Evolutionary conservation across 2,797 vertebrate species (phyloP), one percentile per base, ranked within the genome.

Genomic region (Gallinago stenura): DNA sequence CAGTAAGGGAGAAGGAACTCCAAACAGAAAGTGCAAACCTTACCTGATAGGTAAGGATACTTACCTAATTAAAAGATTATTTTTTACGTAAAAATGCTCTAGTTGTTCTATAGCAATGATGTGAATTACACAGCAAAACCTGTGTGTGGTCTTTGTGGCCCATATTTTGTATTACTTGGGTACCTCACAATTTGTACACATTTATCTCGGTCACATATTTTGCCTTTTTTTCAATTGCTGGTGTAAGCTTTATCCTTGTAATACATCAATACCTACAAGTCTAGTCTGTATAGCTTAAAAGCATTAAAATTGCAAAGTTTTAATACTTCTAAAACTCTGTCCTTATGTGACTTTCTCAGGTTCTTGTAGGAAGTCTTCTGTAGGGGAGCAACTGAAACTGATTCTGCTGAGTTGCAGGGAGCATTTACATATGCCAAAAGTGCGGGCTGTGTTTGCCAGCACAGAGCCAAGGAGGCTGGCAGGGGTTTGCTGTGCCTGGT

Each of bases 201-300:
- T 60, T 89, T 87, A 15, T 45, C 69, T 77, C 50, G 43, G 61
- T 61, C 33, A 31, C 31, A 22, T 2, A 5, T 78, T 86, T 60
- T 85, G 11, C n/a, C 33, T 3, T 86, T 80, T 25, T 45, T 80
- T 70, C 35, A 25, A 6, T 3, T 77, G 15, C 39, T 78, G 33
- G 7, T 64, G 15, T 45, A 56, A 86, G 35, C 48, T 9, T 37
- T 50, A 1, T 20, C n/a, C 33, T 53, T 83, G 22, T n/a, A 18
- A 69, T 4, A 13, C 12, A 33, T 21, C 1, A 1, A 18, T 50
- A 54, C 0, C 0, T 37, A 18, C 7, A 60, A n/a, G 3, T 0
- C 0, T 2, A 3, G 26, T 31, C 6, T 24, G 12, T 57, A 22
- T 43, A 0, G 0, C 33, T 88, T 12, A 41, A 53, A 85, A 94